Evolutionary conservation across 2,888 invertebrate genomes (phyloP).

Genomic region (Pyrocoelia pectoralis): DNA sequence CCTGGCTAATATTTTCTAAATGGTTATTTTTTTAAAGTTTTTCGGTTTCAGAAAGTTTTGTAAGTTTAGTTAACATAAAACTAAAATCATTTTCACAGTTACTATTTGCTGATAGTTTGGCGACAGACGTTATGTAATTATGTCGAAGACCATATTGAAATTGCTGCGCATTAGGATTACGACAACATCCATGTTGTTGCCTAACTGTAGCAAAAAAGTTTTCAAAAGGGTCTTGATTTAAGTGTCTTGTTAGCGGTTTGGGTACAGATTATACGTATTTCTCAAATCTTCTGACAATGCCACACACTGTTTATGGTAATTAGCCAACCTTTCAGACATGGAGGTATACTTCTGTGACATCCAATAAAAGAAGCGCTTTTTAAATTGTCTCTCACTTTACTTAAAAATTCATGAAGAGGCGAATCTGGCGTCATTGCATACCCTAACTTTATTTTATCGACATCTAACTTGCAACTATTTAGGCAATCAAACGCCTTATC

Average conservation of each 20-base stretch:
- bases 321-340: background rate
- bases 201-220: background rate
- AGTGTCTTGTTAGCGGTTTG: background rate
- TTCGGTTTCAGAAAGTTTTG: background rate
- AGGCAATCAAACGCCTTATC: background rate
- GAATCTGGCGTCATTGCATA: background rate
- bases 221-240: background rate
- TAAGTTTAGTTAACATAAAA: background rate
- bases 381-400: background rate
- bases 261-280: background rate
- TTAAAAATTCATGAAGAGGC: background rate
- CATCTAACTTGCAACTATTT: background rate
- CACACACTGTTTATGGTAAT: background rate
- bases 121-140: background rate
- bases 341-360: background rate
- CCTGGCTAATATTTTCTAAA: too few relatives aligned
- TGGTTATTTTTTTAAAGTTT: too few relatives aligned
- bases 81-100: conserved; percentile 4
- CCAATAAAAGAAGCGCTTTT: background rate
- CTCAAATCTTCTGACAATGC: background rate
- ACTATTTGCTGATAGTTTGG: background rate
- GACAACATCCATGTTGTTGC: background rate
- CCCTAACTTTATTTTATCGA: background rate
- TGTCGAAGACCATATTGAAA: background rate
- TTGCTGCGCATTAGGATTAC: background rate